Evolutionary conservation across 2,888 invertebrate genomes (phyloP), one percentile per base, ranked within the genome.

Genomic region (Drosophila gaucha): DNA sequence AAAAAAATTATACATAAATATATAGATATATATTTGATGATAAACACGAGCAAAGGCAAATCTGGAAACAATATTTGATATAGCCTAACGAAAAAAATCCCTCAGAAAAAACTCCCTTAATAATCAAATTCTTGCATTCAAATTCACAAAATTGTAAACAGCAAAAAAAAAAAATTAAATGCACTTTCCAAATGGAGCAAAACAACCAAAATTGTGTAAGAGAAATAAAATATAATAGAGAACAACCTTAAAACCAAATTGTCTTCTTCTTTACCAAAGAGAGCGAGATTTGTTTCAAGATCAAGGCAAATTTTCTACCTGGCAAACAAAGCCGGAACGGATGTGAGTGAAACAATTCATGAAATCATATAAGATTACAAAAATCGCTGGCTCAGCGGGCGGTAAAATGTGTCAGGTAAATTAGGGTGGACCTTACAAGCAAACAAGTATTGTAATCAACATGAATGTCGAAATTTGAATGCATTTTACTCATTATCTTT

Each of bases 161-260:
- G 33, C 54, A 64, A 22, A 10, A 16, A 56, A 64, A 22, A 10
- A 16, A 39, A 66, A 52, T 36, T 39, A 24, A 58, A 62, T 76
- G 74, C 80, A 86, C 86, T 66, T 59, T 38, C 24, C 64, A 55
- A 47, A 82, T 56, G 69, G 49, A 35, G 59, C 69, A 51, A 67
- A 60, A 56, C 67, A 52, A 83, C 68, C 69, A 83, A 88, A 73
- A 62, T 75, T 74, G 52, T 68, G 51, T 72, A 66, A 64, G 55
- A 58, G 57, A 67, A 78, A 75, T 73, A 71, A 80, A 84, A 66
- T 68, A 84, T 80, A 78, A 65, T 66, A 74, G 74, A 72, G 60
- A 75, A 86, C 67, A 68, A 87, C 82, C 79, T 59, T 74, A 74
- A 74, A 70, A 50, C 3, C 16, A n/a, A 46, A 44, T 14, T 36